Base-by-base conservation (phyloP, 2,797 vertebrate species). In the Pogoniulus pusillus region DNA sequence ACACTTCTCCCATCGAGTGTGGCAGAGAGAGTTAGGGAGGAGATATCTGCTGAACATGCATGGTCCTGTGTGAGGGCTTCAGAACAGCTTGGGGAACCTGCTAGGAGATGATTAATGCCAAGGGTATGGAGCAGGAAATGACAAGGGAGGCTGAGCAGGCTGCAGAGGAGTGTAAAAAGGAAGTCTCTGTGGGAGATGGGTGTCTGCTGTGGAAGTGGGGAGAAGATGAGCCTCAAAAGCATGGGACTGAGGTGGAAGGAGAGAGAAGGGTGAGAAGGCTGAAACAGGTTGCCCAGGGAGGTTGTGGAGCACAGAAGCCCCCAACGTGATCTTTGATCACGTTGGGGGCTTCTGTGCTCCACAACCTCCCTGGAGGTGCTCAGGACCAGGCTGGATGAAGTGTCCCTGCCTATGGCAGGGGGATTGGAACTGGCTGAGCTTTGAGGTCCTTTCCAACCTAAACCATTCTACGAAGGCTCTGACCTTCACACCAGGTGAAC, bases 1-100 rank as follows among this genome's bases (percentile, higher is more conserved):
- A 39, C 71, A 51, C 57, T 3, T 91, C 82, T 94, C 75, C 91
- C 93, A 87, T 92, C 95, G 32, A 94, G 91, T 23, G 87, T 76
- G 76, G 71, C 85, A 64, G 87, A 75, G 75, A 87, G 45, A 80
- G 76, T 72, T 30, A 58, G 1, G 4, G 63, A 73, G 60, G 76
- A 93, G 74, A 49, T 89, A 65, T 81, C 90, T 85, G 79, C 82
- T 64, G 45, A 87, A 89, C 89, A 85, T 83, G 76, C 70, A 91
- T 93, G 85, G 85, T 93, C 73, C 79, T 53, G 39, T 43, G 74
- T 71, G 64, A 0, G 3, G 73, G 83, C 72, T 87, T 75, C 55
- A 68, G 87, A 94, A 77, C 94, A 95, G 90, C 58, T 20, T 82
- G 88, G 81, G 73, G 76, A 81, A 82, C 35, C 84, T 71, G 79